Evolutionary conservation across 1,140 invertebrate genomes (phyloP), one percentile per base, ranked within the genome.

Genomic region (Aleiodes sp.): DNA sequence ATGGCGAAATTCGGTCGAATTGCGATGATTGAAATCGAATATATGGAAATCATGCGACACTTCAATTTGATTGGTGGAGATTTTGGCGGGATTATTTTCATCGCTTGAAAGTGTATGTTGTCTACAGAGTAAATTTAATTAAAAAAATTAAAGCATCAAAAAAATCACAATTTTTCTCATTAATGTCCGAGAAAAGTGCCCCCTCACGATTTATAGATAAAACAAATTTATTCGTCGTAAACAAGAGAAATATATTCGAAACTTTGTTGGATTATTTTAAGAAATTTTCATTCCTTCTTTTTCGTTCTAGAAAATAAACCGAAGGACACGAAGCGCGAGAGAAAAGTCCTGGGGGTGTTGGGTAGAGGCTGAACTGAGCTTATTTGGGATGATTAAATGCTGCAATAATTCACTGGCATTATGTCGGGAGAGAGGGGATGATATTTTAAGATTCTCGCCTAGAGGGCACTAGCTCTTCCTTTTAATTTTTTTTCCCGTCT

Each of bases 321-420:
- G 16, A 1, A 12, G 24, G 24, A 41, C 12, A 10, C 57, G 68
- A 70, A 70, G 21, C 24, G 21, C 21, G 65, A 62, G 56, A 76
- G 31, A n/a, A n/a, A n/a, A 37, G 6, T 31, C 31, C n/a, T 35
- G 26, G 16, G 43, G 16, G 19, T 9, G 24, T 19, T 69, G 75
- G 69, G 70, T 75, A 4, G 46, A 52, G 71, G 62, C 68, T 73
- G 75, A 74, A 74, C 70, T 46, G 56, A 76, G 76, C 76, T 81
- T 81, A 81, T 80, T 81, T 76, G 77, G 70, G 77, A 81, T 82
- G 81, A 82, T 82, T 82, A 81, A 82, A 82, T 82, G 78, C 75
- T 65, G 65, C 75, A 75, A 80, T 81, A 82, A 82, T 75, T 82
- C 77, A 80, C 70, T 73, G 43, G 67, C 21, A 41, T 41, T 67